Evolutionary conservation across 2,888 invertebrate genomes (phyloP), one percentile per base, ranked within the genome.

Genomic region (Heliconius erato): DNA sequence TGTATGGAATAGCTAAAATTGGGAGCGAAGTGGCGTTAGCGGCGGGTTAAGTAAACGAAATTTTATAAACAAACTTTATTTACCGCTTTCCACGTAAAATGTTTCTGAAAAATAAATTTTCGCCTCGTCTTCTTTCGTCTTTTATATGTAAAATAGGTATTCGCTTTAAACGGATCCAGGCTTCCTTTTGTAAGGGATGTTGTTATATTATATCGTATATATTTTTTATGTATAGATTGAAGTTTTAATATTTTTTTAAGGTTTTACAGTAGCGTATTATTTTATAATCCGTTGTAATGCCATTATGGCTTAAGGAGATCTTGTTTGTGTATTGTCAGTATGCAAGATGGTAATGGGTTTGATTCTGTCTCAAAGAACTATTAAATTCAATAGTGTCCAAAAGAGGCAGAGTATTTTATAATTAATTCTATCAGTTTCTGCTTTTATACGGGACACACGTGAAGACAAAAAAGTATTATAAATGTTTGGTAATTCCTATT

Each of bases 111-210:
- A 84, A 80, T 83, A 83, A 81, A 80, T 84, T 84, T 84, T 82
- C 82, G 84, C 82, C 65, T 80, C 84, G 82, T 84, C 84, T 84
- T 80, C 77, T 68, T 78, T 68, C 78, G 83, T 81, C 80, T 82
- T 84, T 84, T 84, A 82, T 82, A 84, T 82, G 84, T 82, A 84
- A 82, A 84, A 80, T 84, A 82, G 84, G 79, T 82, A 82, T 82
- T 82, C 68, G 77, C 82, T 74, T 80, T 83, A 82, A 84, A 84
- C 81, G 81, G 77, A 77, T 81, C 65, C 77, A 40, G 63, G 71
- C 71, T 71, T 78, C 65, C 81, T 40, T 78, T 63, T 65, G 67
- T 68, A 49, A 28, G 49, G 67, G 67, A 68, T 23, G 35, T 35
- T 63, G 63, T 35, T 63, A 76, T 76, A 76, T 16, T 65, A 49